Conservation (phyloP, 2,888 invertebrate genomes). For the Drosophila nr. medialis region DNA sequence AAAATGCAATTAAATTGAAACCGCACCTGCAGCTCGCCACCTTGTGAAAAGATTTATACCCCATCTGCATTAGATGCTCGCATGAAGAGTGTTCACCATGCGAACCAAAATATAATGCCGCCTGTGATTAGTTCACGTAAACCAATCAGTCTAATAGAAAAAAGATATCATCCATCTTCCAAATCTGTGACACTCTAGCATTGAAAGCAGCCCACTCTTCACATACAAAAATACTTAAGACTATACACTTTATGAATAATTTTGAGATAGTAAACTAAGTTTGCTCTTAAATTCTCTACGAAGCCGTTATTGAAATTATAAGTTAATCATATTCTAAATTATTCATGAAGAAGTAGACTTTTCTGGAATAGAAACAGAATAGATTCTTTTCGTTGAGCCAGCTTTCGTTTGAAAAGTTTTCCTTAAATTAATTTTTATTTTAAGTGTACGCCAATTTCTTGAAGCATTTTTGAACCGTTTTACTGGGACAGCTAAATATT, state of each 20-base stretch:
- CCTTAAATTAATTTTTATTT: not conserved
- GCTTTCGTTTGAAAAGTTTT: not conserved
- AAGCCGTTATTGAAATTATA: not conserved
- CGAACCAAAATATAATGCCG: not conserved
- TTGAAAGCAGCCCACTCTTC: not conserved
- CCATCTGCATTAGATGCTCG: conserved; percentile 22
- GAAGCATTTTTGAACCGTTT: accelerated
- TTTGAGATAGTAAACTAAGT: not conserved
- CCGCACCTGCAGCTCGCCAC: conserved; percentile 51
- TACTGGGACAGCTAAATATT: not conserved
- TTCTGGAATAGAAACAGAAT: not conserved
- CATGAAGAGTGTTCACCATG: not conserved
- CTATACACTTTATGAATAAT: not conserved
- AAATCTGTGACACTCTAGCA: not conserved
- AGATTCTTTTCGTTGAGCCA: not conserved
- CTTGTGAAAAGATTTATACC: conserved; percentile 27
- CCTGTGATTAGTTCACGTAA: not conserved
- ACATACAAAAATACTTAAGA: not conserved
- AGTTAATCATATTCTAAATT: not conserved
- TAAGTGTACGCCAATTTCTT: no score
- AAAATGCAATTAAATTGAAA: conserved; percentile 71
- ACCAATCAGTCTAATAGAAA: no score
- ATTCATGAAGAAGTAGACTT: not conserved
- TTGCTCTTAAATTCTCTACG: not conserved
- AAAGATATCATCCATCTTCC: not conserved